These are phyloP conservation scores for Drosophila barbarae DNA, from an alignment of 2,888 invertebrate genomes.

Conservation along the genomic window DNA sequence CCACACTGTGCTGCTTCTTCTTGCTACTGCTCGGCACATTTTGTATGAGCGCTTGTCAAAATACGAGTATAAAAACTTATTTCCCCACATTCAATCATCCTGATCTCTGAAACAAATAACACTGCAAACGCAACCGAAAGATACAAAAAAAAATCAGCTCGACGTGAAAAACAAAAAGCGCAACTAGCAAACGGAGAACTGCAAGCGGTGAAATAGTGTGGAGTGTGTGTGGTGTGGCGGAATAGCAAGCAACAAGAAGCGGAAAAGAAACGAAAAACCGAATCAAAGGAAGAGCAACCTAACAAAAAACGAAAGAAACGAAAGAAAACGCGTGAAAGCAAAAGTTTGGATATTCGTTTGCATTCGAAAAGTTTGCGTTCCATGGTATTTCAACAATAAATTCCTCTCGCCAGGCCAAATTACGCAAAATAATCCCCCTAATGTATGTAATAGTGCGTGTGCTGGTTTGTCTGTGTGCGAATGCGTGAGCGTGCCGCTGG, in stretches of 20 bases:
- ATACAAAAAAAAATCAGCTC: not conserved
- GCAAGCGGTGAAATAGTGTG: constrained; percentile 16
- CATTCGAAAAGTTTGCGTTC: constrained; percentile 43
- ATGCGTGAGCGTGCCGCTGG: constrained; percentile 17
- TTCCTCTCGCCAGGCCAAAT: constrained; percentile 51
- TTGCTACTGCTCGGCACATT: constrained; percentile 68
- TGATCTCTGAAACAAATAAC: constrained; percentile 1
- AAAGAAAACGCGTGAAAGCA: constrained; percentile 10
- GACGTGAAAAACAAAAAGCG: constrained; percentile 7
- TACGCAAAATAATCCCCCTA: constrained; percentile 72
- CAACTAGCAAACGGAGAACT: constrained; percentile 5
- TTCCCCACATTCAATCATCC: constrained; percentile 50
- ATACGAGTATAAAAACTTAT: constrained; percentile 63
- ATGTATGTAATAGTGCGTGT: constrained; percentile 59
- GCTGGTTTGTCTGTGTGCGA: constrained; percentile 14
- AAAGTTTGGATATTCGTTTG: constrained; percentile 22
- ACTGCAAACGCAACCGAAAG: not conserved
- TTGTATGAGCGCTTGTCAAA: constrained; percentile 73
- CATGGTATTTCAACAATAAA: constrained; percentile 61
- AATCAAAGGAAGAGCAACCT: not conserved
- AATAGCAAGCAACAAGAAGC: constrained; percentile 39
- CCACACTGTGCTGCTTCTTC: constrained; percentile 62
- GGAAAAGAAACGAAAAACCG: constrained; percentile 5
- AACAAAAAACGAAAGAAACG: constrained; percentile 15
- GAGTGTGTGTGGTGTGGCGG: constrained; percentile 21